Evolutionary conservation across 2,888 invertebrate species (phyloP).

Genomic region (Blera fallax): DNA sequence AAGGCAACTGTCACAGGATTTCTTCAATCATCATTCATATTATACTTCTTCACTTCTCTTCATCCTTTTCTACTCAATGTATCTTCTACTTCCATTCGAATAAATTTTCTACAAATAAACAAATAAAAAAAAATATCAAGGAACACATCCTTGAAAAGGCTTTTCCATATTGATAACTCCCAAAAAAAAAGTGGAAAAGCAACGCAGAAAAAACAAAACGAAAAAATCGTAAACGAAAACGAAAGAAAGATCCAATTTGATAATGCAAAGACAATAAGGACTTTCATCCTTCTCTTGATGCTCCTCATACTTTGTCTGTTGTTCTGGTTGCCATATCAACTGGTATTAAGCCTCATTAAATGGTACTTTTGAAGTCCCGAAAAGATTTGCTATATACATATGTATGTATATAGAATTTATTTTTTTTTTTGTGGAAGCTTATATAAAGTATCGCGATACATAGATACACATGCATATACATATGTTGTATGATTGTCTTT

Average conservation of each 20-base stretch:
- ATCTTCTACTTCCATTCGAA: neutral
- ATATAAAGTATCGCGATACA: too few relatives aligned
- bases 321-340: conserved; percentile 17
- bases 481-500: neutral
- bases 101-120: conserved; percentile 25
- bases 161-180: conserved; percentile 36
- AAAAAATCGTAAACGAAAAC: too few relatives aligned
- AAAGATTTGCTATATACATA: neutral
- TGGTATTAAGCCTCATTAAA: conserved; percentile 38
- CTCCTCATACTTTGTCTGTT: neutral
- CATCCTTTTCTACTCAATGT: neutral
- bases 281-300: neutral
- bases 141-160: conserved; percentile 33
- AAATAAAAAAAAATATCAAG: conserved; percentile 9
- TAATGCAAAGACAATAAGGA: conserved; percentile 37
- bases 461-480: neutral
- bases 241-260: conserved; percentile 8
- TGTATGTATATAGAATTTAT: neutral
- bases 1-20: conserved; percentile 39
- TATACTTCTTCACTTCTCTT: neutral
- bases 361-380: conserved; percentile 20
- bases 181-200: neutral
- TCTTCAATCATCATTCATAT: conserved; percentile 32
- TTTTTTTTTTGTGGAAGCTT: neutral
- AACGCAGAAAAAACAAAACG: too few relatives aligned